phyloP scores from a whole-genome alignment of 2,797 vertebrate species.

The Scolopax rusticola region DNA sequence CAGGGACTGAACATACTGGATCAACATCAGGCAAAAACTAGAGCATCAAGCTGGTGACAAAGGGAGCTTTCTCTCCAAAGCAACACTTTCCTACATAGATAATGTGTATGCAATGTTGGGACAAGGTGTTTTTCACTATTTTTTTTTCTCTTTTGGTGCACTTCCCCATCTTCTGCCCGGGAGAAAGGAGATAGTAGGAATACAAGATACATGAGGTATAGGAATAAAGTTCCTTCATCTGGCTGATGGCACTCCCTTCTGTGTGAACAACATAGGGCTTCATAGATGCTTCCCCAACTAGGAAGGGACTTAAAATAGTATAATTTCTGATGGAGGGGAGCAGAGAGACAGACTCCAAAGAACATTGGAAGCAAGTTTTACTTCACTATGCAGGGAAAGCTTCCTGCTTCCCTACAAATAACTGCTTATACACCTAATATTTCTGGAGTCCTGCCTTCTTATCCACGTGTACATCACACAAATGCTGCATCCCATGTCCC shows the following conservation, averaged over 20 bases:
- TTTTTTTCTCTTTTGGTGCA: background rate
- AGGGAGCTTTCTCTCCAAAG: background rate
- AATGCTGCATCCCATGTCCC: rapidly evolving
- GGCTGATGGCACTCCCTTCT: background rate
- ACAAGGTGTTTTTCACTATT: background rate
- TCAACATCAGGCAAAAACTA: background rate
- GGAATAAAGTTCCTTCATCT: background rate
- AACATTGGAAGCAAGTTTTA: background rate
- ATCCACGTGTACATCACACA: background rate
- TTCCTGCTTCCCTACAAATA: background rate
- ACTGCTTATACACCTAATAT: background rate
- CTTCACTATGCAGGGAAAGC: background rate
- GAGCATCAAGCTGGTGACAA: background rate
- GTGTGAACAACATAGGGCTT: background rate
- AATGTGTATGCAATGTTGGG: background rate
- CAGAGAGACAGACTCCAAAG: background rate
- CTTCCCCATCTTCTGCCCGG: background rate
- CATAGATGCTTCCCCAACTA: background rate
- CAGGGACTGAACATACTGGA: background rate
- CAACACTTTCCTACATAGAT: background rate
- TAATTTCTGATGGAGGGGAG: background rate
- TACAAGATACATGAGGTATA: background rate
- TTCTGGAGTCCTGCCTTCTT: background rate
- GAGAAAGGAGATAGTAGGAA: background rate
- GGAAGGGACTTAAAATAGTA: background rate